These are phyloP conservation scores for Trachelus troglodyta DNA, from an alignment of 2,888 invertebrate genomes.

Conservation along the genomic window DNA sequence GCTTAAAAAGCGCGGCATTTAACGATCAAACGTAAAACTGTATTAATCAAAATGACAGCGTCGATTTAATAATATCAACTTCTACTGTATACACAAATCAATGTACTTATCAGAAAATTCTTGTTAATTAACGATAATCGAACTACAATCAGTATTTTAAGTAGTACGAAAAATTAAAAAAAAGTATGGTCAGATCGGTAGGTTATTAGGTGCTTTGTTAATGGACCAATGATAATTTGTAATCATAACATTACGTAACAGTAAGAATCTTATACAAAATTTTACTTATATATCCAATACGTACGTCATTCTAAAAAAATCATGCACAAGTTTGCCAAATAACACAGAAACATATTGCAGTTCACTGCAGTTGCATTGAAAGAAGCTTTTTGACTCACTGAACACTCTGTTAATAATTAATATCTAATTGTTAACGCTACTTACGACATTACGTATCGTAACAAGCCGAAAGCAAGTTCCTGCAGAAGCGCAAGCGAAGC, in stretches of 20 bases:
- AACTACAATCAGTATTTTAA: neutral
- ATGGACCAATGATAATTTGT: neutral
- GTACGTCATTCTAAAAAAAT: neutral
- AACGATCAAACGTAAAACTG: neutral
- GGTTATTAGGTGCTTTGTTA: neutral
- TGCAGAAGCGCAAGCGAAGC: constrained; percentile 49
- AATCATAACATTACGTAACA: neutral
- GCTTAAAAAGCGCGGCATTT: neutral
- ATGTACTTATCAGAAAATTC: neutral
- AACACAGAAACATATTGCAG: neutral
- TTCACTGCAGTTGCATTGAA: neutral
- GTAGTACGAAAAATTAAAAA: neutral
- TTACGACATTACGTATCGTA: constrained; percentile 54
- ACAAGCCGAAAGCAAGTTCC: constrained; percentile 49
- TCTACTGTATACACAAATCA: neutral
- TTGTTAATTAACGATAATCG: neutral
- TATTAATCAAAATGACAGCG: neutral
- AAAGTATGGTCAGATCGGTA: neutral
- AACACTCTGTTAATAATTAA: neutral
- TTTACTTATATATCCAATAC: neutral
- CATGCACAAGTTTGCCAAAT: neutral
- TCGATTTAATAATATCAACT: neutral
- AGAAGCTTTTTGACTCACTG: neutral
- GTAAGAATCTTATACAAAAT: neutral
- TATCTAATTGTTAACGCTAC: constrained; percentile 45